Percentiles rank a stretch among this genome's conserved stretches.
phyloP scores from a whole-genome alignment of 2,113 vertebrate genomes.

The Lepidiolamprologus cunningtoni region DNA sequence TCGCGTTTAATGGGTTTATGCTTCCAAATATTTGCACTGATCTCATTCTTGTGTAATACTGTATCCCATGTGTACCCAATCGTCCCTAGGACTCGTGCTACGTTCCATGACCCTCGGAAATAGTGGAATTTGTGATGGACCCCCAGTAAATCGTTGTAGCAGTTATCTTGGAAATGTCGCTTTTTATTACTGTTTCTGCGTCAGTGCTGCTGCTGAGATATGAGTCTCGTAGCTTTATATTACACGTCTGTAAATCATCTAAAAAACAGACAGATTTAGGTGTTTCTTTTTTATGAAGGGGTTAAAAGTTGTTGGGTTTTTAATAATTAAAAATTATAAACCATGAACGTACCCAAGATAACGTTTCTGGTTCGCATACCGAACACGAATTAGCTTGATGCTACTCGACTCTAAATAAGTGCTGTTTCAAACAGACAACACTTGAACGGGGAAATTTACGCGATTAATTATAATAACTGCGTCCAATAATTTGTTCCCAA shows the following conservation, averaged over 20 bases:
- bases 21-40: background rate
- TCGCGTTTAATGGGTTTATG: background rate
- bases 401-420: background rate
- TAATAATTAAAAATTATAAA: background rate
- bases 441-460: background rate
- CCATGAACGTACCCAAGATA: background rate
- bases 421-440: background rate
- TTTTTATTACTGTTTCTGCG: background rate
- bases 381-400: background rate
- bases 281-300: background rate
- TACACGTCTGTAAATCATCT: background rate
- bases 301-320: background rate
- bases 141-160: background rate
- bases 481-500: background rate
- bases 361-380: background rate
- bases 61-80: background rate
- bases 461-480: background rate
- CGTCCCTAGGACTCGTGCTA: background rate
- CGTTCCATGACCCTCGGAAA: background rate
- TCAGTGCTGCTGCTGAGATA: background rate
- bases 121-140: accelerated
- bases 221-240: background rate
- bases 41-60: background rate
- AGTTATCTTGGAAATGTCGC: background rate
- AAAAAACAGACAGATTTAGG: background rate